These are phyloP conservation scores for Sturnus vulgaris DNA, from an alignment of 2,113 vertebrate species.

Conservation along the genomic window DNA sequence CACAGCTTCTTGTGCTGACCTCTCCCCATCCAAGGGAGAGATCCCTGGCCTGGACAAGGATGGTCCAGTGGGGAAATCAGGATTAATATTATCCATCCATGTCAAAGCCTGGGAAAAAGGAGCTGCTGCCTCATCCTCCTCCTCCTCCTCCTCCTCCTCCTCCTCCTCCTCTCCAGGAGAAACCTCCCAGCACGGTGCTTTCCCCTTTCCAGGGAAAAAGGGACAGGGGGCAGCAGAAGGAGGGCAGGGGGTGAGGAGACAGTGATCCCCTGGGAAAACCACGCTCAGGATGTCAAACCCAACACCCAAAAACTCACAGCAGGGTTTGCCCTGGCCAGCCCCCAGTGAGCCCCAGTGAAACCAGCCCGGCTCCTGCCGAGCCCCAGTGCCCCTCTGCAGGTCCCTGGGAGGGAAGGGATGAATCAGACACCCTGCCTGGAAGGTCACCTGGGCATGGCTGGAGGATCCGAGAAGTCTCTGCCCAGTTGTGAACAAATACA, in stretches of 20 bases:
- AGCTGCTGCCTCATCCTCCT: not conserved
- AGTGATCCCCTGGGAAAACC: not conserved
- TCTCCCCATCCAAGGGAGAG: not conserved
- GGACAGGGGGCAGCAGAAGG: not conserved
- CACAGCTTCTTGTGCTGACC: fast-evolving
- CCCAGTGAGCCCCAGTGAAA: not conserved
- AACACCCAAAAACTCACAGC: not conserved
- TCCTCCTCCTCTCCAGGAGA: not conserved
- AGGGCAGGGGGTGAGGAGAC: not conserved
- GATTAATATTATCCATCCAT: not conserved
- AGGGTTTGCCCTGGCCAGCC: not conserved
- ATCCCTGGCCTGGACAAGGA: not conserved
- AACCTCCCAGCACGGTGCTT: fast-evolving
- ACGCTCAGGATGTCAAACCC: fast-evolving
- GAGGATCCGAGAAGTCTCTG: not conserved
- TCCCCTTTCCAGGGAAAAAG: not conserved
- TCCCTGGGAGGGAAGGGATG: not conserved
- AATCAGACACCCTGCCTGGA: not conserved
- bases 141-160: not conserved
- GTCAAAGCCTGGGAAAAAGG: not conserved
- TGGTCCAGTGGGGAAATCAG: fast-evolving
- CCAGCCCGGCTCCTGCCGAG: not conserved
- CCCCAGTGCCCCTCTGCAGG: not conserved
- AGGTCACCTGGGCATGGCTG: not conserved
- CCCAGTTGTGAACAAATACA: not conserved